Conservation (phyloP, 2,888 invertebrate species). For the Andrena bucephala region DNA sequence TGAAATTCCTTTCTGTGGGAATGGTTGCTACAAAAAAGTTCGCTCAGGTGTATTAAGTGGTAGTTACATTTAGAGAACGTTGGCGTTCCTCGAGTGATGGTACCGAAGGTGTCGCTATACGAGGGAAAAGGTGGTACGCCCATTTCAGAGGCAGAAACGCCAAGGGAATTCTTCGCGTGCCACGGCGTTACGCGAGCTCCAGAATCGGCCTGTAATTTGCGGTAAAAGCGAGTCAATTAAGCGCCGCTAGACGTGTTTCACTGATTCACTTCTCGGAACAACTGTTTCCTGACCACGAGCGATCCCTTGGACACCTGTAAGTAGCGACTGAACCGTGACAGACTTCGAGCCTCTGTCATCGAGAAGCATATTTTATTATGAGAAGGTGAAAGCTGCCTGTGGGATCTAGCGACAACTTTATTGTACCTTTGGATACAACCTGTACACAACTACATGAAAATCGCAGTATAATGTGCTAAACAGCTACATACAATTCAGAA, state of each 20-base stretch:
- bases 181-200: conserved; percentile 31
- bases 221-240: conserved; percentile 46
- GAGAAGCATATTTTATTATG: too few species aligned
- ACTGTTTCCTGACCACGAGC: neutral
- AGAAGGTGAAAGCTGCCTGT: too few species aligned
- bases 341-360: neutral
- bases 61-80: too few species aligned
- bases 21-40: neutral
- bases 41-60: neutral
- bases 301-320: conserved; percentile 3
- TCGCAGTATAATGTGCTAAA: too few species aligned
- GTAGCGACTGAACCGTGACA: neutral
- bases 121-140: conserved; percentile 21
- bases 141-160: conserved; percentile 18
- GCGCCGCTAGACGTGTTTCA: conserved; percentile 42
- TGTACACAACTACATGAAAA: too few species aligned
- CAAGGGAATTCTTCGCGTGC: conserved; percentile 42
- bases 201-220: conserved; percentile 41
- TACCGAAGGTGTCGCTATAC: neutral
- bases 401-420: too few species aligned
- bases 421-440: too few species aligned
- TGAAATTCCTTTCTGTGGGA: too few species aligned
- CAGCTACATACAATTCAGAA: too few species aligned
- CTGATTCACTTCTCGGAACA: conserved; percentile 19
- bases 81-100: too few species aligned